Evolutionary conservation across 1,140 invertebrate species (phyloP), one percentile per base, ranked within the genome.

Genomic region (Drosophila quadrilineata): DNA sequence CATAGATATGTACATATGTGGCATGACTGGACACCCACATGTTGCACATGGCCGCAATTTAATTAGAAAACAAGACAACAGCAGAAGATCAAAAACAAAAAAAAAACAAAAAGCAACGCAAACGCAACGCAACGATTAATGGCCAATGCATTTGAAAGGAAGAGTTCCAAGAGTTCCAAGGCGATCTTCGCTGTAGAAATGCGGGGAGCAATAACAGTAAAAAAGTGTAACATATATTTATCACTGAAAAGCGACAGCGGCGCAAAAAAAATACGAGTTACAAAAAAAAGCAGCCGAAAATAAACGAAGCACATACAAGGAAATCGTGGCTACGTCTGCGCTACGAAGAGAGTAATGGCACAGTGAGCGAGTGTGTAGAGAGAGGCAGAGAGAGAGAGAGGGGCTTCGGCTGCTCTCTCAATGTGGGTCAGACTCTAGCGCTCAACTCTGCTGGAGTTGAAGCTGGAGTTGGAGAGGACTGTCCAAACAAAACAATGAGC

Each of bases 161-260:
- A 68, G 65, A 68, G 65, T 63, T 53, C 1, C 46, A 3, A 6
- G 6, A 8, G 26, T 22, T 19, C 36, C 16, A 36, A 6, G 1
- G 19, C 3, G 14, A 54, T 22, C 2, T 12, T 12, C 12, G 6
- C 24, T 6, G 12, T 21, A 54, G 31, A 12, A 17, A 68, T 62
- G 49, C 49, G 59, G 58, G 36, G 65, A 49, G 59, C 65, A 63
- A 68, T 68, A 68, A 63, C 65, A 68, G 59, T 68, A 68, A 68
- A 68, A 68, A 63, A 63, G 65, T 68, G 59, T 68, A 68, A 68
- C 59, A 68, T 68, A 64, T 68, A 68, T 68, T 68, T 68, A 68
- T 68, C 65, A 68, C 58, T 63, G 46, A 68, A 68, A 68, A 64
- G 50, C 59, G 65, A 68, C 65, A 64, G 50, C 62, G 54, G 16